Evolutionary conservation across 2,797 vertebrate species (phyloP).

Genomic region (Chanos chanos): DNA sequence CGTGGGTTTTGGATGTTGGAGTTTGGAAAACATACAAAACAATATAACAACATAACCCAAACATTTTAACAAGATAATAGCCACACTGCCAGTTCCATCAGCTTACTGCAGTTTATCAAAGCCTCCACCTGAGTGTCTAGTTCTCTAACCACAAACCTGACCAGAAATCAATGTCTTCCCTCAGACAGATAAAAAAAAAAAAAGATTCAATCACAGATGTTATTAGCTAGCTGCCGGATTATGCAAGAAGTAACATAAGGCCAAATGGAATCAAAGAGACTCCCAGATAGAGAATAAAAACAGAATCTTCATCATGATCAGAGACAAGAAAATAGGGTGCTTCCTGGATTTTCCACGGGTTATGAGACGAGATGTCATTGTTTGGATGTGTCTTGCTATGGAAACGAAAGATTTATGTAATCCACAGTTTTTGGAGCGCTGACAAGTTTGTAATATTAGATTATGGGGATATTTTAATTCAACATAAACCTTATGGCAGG

Average conservation of each 20-base stretch:
- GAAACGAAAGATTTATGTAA: conserved; percentile 18
- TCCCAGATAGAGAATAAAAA: too few species aligned
- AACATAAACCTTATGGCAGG: conserved; percentile 29
- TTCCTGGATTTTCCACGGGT: conserved; percentile 11
- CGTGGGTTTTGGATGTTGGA: too few species aligned
- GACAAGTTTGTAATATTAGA: conserved; percentile 16
- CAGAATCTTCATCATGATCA: too few species aligned
- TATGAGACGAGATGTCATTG: conserved; percentile 17
- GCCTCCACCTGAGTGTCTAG: background rate
- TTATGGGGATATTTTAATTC: conserved; percentile 14
- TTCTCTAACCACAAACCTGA: conserved; percentile 31
- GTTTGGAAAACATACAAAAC: background rate
- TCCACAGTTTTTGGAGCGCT: too few species aligned
- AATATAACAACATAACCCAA: conserved; percentile 7
- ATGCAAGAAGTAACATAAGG: background rate
- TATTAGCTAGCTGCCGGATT: background rate
- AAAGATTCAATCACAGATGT: background rate
- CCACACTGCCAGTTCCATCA: conserved; percentile 8
- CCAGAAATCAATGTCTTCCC: too few species aligned
- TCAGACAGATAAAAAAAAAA: too few species aligned
- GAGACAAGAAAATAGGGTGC: conserved; percentile 3
- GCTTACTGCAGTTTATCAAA: conserved; percentile 32
- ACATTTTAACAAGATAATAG: conserved; percentile 33
- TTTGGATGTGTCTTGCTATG: conserved; percentile 27
- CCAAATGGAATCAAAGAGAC: too few species aligned